Evolutionary conservation across 1,140 invertebrate species (phyloP).

Genomic region (Coenobita brevimanus): DNA sequence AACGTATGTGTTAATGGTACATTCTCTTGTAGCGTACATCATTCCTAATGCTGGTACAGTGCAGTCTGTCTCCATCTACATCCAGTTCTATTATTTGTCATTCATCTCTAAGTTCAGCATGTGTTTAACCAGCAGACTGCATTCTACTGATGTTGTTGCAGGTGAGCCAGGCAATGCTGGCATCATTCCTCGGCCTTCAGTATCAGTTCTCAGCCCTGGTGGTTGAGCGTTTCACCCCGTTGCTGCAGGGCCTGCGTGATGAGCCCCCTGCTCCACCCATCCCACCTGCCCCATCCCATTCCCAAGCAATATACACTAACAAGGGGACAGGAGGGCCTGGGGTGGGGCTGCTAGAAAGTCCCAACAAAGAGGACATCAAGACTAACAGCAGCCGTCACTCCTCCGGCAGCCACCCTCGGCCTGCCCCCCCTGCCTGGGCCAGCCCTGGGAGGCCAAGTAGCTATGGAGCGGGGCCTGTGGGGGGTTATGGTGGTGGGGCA

Average conservation of each 20-base stretch:
- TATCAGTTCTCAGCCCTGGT: slow-evolving; percentile 54
- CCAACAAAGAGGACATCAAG: slow-evolving; percentile 46
- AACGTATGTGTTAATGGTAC: too few species aligned
- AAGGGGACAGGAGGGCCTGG: neutral
- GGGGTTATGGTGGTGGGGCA: slow-evolving; percentile 33
- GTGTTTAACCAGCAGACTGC: too few species aligned
- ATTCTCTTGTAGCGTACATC: too few species aligned
- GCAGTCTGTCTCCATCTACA: too few species aligned
- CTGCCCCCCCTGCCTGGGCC: slow-evolving; percentile 36
- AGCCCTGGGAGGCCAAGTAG: slow-evolving; percentile 21
- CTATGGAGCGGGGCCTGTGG: slow-evolving; percentile 21
- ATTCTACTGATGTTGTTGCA: too few species aligned
- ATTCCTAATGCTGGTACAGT: too few species aligned
- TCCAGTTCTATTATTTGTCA: too few species aligned
- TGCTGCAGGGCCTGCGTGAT: slow-evolving; percentile 26
- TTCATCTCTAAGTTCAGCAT: too few species aligned
- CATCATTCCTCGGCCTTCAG: slow-evolving; percentile 54
- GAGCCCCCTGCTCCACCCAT: neutral
- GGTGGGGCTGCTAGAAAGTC: slow-evolving; percentile 27
- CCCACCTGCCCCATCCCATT: neutral
- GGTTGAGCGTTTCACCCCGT: slow-evolving; percentile 41
- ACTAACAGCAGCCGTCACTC: slow-evolving; percentile 39
- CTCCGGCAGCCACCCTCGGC: slow-evolving; percentile 36
- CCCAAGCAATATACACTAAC: neutral
- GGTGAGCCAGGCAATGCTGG: slow-evolving; percentile 46